Percentiles rank a stretch among this genome's conserved stretches.
phyloP scores from a whole-genome alignment of 2,797 vertebrate genomes.

The Percopsis omiscomaycus region DNA sequence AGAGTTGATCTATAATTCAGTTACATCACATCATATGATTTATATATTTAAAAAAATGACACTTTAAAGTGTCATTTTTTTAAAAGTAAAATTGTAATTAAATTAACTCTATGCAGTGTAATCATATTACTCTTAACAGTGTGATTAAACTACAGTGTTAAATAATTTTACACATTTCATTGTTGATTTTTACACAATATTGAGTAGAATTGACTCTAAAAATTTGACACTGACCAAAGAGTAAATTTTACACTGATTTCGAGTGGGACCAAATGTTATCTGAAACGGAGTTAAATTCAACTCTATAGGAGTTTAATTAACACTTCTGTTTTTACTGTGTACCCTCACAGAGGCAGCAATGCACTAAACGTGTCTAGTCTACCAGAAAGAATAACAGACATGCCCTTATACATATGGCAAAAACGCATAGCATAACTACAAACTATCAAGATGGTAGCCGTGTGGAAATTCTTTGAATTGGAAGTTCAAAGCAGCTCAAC shows the following conservation, averaged over 20 bases:
- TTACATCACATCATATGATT: conserved; percentile 9
- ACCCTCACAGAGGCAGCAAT: too few relatives aligned
- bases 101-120: neutral
- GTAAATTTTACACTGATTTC: neutral
- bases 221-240: neutral
- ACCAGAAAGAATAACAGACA: too few relatives aligned
- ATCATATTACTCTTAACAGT: neutral
- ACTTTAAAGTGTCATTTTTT: neutral
- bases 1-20: neutral
- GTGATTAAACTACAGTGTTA: neutral
- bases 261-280: conserved; percentile 9
- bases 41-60: neutral
- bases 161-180: conserved; percentile 2
- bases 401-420: too few relatives aligned
- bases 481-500: too few relatives aligned
- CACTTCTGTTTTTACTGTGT: conserved; percentile 6
- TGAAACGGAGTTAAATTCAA: conserved; percentile 11
- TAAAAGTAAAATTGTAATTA: neutral
- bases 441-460: too few relatives aligned
- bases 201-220: neutral
- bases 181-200: neutral
- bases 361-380: too few relatives aligned
- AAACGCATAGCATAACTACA: too few relatives aligned
- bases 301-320: neutral
- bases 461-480: too few relatives aligned